Evolutionary conservation across 2,113 vertebrate genomes (phyloP).

Genomic region (Colinus virginianus): DNA sequence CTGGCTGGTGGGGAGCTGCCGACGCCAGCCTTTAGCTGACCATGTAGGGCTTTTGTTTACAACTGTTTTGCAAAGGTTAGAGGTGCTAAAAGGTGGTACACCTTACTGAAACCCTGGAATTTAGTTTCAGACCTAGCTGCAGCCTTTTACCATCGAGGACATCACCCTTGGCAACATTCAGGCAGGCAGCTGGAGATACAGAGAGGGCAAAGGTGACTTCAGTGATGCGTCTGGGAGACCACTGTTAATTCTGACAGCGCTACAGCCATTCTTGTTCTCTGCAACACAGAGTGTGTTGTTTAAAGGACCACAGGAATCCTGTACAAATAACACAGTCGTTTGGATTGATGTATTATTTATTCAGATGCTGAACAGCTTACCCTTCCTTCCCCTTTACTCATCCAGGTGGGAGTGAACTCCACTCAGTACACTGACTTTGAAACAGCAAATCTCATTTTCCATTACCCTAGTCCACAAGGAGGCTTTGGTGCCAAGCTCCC

Average conservation of each 20-base stretch:
- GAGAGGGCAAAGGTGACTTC: neutral
- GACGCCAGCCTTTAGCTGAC: neutral
- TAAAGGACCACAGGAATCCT: neutral
- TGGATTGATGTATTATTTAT: constrained; percentile 59
- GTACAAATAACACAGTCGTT: constrained; percentile 14
- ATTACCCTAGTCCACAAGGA: neutral
- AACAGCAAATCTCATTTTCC: neutral
- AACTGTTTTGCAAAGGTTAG: neutral
- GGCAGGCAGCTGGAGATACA: neutral
- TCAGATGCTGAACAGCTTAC: constrained; percentile 48
- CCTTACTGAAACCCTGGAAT: neutral
- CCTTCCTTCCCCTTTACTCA: neutral
- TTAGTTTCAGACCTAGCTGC: neutral
- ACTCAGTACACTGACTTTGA: constrained; percentile 7
- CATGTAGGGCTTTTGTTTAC: neutral
- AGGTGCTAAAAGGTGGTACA: neutral
- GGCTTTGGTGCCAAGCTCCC: neutral
- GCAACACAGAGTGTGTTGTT: neutral
- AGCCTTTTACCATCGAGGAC: neutral
- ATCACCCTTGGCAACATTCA: neutral
- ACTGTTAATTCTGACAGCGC: neutral
- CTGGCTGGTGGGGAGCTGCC: fast-evolving
- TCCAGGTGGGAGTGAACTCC: neutral
- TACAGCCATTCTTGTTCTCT: neutral
- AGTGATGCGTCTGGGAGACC: fast-evolving